phyloP scores from a whole-genome alignment of 1,140 invertebrate species.

The Condylostylus longicornis region DNA sequence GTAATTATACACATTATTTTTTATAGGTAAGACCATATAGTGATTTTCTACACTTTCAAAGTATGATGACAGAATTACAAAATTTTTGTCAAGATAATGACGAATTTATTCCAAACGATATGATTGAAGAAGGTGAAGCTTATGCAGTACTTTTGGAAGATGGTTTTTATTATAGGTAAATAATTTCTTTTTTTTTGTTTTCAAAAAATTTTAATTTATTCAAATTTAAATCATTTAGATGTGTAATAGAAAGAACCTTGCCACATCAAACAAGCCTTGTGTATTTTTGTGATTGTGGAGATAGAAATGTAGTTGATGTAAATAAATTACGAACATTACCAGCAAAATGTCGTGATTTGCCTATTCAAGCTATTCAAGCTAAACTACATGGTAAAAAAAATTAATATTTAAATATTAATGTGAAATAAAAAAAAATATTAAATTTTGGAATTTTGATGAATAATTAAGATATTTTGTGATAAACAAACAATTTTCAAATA shows the following conservation, averaged over 20 bases:
- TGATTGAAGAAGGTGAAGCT: constrained; percentile 19
- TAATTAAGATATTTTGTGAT: background rate
- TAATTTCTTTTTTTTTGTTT: background rate
- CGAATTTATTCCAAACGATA: constrained; percentile 12
- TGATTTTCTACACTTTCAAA: constrained; percentile 19
- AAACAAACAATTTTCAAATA: background rate
- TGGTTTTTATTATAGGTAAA: constrained; percentile 24
- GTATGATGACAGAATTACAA: constrained; percentile 25
- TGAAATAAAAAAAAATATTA: background rate
- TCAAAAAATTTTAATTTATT: constrained; percentile 2
- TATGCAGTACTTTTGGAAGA: constrained; percentile 19
- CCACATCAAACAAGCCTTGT: constrained; percentile 17
- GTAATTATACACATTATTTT: background rate
- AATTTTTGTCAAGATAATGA: constrained; percentile 18
- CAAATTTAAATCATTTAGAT: background rate
- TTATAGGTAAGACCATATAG: constrained; percentile 27
- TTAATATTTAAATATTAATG: background rate
- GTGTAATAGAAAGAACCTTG: background rate
- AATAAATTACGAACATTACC: constrained; percentile 19
- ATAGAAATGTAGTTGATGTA: constrained; percentile 20
- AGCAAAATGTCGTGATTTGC: constrained; percentile 18
- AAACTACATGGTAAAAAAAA: constrained; percentile 20
- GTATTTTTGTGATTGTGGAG: constrained; percentile 24
- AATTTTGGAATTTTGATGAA: background rate
- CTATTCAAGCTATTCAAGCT: constrained; percentile 24